A percentile compares a stretch with the other conserved stretches of the same genome.
These are phyloP conservation scores for Solea senegalensis DNA, from an alignment of 2,113 vertebrate genomes.

Conservation along the genomic window DNA sequence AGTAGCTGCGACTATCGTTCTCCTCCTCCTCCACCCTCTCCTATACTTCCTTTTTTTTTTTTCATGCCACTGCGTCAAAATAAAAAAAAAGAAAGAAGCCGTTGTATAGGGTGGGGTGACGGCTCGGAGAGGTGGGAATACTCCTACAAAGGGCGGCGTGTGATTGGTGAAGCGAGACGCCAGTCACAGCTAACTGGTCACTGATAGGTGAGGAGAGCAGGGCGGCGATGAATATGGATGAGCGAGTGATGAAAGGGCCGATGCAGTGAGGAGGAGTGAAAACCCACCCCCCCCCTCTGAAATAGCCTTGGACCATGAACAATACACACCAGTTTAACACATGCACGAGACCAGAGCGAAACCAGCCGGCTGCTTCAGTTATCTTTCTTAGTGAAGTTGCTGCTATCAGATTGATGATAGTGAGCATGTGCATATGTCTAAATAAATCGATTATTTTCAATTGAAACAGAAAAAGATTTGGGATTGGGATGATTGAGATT, in stretches of 20 bases:
- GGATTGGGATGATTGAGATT: too few relatives aligned
- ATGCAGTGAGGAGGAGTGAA: conserved; percentile 53
- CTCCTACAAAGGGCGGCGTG: conserved; percentile 52
- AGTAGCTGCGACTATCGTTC: conserved; percentile 32
- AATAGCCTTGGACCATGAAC: conserved; percentile 63
- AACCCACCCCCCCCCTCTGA: conserved; percentile 43
- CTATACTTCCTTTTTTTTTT: conserved; percentile 32
- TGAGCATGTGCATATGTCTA: background rate
- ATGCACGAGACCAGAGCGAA: conserved; percentile 25
- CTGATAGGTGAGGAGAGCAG: conserved; percentile 71
- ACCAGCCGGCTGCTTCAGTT: conserved; percentile 33
- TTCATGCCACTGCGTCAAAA: conserved; percentile 70
- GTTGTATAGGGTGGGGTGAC: conserved; percentile 73
- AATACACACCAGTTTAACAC: conserved; percentile 56
- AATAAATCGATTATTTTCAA: too few relatives aligned
- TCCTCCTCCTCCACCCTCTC: conserved; percentile 43
- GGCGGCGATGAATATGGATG: conserved; percentile 80
- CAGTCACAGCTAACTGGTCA: conserved; percentile 46
- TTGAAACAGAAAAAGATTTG: too few relatives aligned
- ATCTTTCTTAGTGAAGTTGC: conserved; percentile 53
- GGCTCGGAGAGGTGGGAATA: conserved; percentile 58
- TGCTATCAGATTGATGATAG: conserved; percentile 25
- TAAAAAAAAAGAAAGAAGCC: conserved; percentile 63
- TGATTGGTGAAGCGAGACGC: conserved; percentile 72
- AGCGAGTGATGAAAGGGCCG: conserved; percentile 75